Conservation (phyloP, 1,140 invertebrate species). For the Sweltsa coloradensis region DNA sequence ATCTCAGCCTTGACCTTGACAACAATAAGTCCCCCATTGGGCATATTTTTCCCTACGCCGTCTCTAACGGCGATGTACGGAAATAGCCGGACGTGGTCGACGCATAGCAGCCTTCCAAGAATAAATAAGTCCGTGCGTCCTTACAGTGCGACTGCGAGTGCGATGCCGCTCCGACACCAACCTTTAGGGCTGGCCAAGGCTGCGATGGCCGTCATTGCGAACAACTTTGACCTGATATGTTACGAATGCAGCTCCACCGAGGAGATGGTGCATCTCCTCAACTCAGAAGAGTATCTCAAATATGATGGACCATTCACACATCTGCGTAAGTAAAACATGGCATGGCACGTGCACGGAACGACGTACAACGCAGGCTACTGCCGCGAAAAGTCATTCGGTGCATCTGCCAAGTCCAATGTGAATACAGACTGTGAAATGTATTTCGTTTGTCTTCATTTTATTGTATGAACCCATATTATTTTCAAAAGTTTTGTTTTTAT, state of each 20-base stretch:
- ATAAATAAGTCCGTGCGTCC: background rate
- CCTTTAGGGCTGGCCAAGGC: slow-evolving; percentile 10
- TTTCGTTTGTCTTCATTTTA: too few relatives aligned
- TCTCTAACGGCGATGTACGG: background rate
- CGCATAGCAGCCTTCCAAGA: background rate
- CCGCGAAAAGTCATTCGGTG: too few relatives aligned
- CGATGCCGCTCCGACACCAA: slow-evolving; percentile 16
- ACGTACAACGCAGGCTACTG: too few relatives aligned
- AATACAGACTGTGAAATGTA: too few relatives aligned
- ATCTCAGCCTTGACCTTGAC: background rate
- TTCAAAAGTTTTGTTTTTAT: too few relatives aligned
- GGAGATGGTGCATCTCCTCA: slow-evolving; percentile 17
- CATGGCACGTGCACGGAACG: too few relatives aligned
- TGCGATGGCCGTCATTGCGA: slow-evolving; percentile 10
- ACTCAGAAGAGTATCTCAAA: slow-evolving; percentile 18
- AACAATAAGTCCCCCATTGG: background rate
- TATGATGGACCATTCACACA: slow-evolving; percentile 18
- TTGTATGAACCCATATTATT: too few relatives aligned
- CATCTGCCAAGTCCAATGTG: too few relatives aligned
- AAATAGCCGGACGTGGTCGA: background rate
- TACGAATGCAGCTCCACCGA: slow-evolving; percentile 11
- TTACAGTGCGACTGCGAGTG: background rate
- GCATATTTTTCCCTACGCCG: background rate
- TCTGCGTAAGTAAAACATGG: slow-evolving; percentile 19
- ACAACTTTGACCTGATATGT: slow-evolving; percentile 16